phyloP scores from a whole-genome alignment of 1,140 invertebrate species.

The Amyelois transitella region DNA sequence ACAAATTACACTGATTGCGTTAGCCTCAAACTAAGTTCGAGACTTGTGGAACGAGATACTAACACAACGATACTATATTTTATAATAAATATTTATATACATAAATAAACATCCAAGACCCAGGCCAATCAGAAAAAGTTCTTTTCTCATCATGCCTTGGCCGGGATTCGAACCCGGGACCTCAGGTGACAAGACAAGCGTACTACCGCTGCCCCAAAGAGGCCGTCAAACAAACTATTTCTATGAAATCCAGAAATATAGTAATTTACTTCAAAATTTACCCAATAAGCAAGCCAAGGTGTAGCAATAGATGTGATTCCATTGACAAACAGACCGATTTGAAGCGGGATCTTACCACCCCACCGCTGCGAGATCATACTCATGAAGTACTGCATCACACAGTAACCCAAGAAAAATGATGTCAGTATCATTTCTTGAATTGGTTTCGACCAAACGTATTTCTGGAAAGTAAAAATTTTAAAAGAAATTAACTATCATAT shows the following conservation, averaged over 20 bases:
- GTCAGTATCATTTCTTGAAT: constrained; percentile 77
- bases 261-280: constrained; percentile 28
- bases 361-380: constrained; percentile 76
- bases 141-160: no score
- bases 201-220: no score
- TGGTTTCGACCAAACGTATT: constrained; percentile 76
- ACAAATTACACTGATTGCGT: no score
- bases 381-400: constrained; percentile 75
- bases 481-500: not conserved
- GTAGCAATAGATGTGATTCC: constrained; percentile 38
- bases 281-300: constrained; percentile 45
- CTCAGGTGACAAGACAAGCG: no score
- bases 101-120: no score
- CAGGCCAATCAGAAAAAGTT: no score
- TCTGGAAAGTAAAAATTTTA: constrained; percentile 34
- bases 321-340: constrained; percentile 47
- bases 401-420: constrained; percentile 77
- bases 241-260: no score
- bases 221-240: no score
- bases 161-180: no score
- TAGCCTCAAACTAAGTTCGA: no score
- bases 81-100: no score
- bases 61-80: not conserved
- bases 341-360: constrained; percentile 72
- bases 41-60: not conserved